Base-by-base conservation (phyloP, 1,140 invertebrate species). In the Thaumatotibia leucotreta region DNA sequence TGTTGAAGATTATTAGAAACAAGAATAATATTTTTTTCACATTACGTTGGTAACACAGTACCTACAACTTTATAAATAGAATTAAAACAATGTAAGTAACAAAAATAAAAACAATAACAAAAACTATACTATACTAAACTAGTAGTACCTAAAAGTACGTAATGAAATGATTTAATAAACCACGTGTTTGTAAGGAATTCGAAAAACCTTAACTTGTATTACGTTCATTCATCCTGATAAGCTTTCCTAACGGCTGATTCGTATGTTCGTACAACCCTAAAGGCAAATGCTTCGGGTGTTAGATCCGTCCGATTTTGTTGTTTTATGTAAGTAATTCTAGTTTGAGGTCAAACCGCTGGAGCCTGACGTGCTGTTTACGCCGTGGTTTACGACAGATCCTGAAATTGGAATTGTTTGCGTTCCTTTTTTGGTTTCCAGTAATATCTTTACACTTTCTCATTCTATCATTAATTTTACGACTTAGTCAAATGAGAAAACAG, bases 311-410 rank as follows among this genome's bases (percentile, higher is more conserved):
- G n/a, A 29, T 58, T 58, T 58, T 58, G 24, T 54, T 54, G 52
- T 58, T 58, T 58, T 58, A 58, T 58, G 52, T 58, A 22, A 29
- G 52, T 58, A 58, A 58, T 58, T 58, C 52, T 58, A 58, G 52
- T 58, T 58, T 29, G 52, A 58, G 52, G 52, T 58, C 52, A 58
- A 58, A 58, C 4, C 52, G 52, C 20, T 45, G 39, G 29, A 58
- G 23, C 24, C n/a, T 31, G 52, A 58, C 27, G 52, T 31, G 50
- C 23, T 54, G 52, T 58, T 58, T 58, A 58, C 24, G 52, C 24
- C 20, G 24, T 14, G 24, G 11, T 58, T 58, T 58, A 58, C 52
- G 52, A 27, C 52, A 29, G 52, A 27, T 58, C 52, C 52, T 31
- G 23, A 58, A 24, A 58, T 58, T 58, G 52, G 52, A 58, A 58